Conservation (phyloP, 1,140 invertebrate species). For the Homarus americanus region DNA sequence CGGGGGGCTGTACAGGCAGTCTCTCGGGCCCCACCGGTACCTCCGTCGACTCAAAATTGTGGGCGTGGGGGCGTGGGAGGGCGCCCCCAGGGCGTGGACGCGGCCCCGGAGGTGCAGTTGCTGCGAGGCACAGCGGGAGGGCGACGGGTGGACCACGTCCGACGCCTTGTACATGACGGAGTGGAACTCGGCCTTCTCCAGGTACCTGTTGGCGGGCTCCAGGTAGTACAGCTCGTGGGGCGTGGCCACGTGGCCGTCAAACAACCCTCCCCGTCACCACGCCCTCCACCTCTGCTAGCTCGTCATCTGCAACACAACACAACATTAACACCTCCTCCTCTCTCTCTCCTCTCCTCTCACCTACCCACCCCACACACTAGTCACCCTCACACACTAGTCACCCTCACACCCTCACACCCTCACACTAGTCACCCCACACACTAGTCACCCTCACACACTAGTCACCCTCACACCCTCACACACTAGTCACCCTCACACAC, state of each 20-base stretch:
- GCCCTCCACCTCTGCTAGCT: conserved; percentile 89
- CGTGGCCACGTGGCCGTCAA: conserved; percentile 92
- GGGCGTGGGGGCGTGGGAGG: neutral
- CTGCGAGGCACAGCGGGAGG: conserved; percentile 81
- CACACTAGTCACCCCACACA: no score
- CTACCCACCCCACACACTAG: no score
- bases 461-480: no score
- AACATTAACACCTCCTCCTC: no score
- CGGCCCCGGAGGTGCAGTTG: conserved; percentile 78
- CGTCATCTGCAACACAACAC: conserved; percentile 85
- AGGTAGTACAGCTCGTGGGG: conserved; percentile 89
- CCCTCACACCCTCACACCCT: no score
- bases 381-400: no score
- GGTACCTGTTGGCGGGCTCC: conserved; percentile 84
- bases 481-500: no score
- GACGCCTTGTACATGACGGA: conserved; percentile 90
- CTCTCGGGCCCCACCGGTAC: conserved; percentile 9
- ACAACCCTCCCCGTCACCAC: conserved; percentile 92
- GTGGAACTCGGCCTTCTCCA: conserved; percentile 81
- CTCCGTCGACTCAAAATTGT: conserved; percentile 2
- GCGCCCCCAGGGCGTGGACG: conserved; percentile 59
- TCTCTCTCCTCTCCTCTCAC: no score
- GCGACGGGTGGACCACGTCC: conserved; percentile 85
- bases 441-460: no score
- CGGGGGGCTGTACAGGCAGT: neutral